These are phyloP conservation scores for Pangasius mekongensis DNA, from an alignment of 2,797 vertebrate species.

Conservation along the genomic window DNA sequence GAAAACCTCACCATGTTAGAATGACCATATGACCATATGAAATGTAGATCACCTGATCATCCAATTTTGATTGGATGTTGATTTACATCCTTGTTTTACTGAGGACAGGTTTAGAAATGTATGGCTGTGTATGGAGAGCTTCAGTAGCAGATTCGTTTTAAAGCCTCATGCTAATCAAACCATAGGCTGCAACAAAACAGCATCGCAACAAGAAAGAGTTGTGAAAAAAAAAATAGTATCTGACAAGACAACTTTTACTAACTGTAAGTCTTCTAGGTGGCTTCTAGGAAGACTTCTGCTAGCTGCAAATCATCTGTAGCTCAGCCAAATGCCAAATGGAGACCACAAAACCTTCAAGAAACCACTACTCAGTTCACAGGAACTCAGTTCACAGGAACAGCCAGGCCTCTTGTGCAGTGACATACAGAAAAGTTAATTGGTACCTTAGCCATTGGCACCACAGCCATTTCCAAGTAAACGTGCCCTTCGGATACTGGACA, in stretches of 20 bases:
- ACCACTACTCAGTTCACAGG: constrained; percentile 17
- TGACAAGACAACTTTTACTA: no score
- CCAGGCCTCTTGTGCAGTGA: constrained; percentile 32
- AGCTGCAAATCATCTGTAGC: neutral
- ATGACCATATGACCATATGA: neutral
- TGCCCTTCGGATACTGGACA: constrained; percentile 4
- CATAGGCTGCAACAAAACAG: neutral
- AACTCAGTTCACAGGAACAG: constrained; percentile 43
- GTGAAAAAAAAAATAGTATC: neutral
- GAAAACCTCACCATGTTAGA: neutral
- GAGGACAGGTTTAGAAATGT: neutral
- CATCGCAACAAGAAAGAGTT: neutral
- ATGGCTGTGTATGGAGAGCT: neutral
- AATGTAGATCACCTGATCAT: neutral
- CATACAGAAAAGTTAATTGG: constrained; percentile 24
- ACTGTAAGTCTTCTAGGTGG: neutral
- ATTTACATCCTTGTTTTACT: neutral
- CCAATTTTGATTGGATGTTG: neutral
- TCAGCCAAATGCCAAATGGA: neutral
- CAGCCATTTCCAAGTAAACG: constrained; percentile 37
- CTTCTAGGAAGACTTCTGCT: neutral
- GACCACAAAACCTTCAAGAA: neutral
- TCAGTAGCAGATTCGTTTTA: neutral
- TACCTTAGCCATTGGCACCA: neutral
- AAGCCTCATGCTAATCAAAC: neutral